Evolutionary conservation across 1,140 invertebrate species (phyloP), one percentile per base, ranked within the genome.

Genomic region (Drosophila cardini): DNA sequence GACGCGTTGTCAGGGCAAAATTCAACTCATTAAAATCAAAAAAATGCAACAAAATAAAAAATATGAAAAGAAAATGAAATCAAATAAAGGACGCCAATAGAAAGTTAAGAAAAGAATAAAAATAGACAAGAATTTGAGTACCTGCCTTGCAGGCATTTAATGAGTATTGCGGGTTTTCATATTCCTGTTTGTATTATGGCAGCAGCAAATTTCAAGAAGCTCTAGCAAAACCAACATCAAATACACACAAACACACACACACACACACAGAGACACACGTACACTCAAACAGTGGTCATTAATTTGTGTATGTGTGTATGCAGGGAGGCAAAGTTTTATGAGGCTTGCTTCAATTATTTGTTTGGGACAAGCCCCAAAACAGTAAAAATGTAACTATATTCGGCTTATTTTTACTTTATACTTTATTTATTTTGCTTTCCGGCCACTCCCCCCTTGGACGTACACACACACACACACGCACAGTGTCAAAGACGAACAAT

Each of bases 331-430:
- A 74, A 78, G 75, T 82, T 82, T 83, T 74, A 83, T 82, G 70
- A 15, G 58, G 16, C 43, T 46, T 43, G 60, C 74, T 69, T 83
- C 79, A 78, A 70, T 83, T 82, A 83, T 82, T 82, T 82, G 78
- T 74, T 82, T n/a, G 5, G 46, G 42, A 32, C 46, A 32, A 52
- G 36, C 16, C 62, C 50, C 69, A 64, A 62, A 40, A 57, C 64
- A 58, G 55, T 68, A 68, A 68, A 68, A 68, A 38, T 45, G 34
- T 68, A 40, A 40, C 55, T 21, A 26, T 68, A 42, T 57, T 48
- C 42, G 52, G 61, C 50, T 50, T 65, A 63, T 72, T 71, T 71
- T 64, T 56, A 48, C 50, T 71, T 71, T 53, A 55, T 62, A 26
- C 21, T 26, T 62, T 53, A 70, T 63, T 72, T 55, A 72, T 60